Percentiles rank a stretch among this genome's conserved stretches.
phyloP scores from a whole-genome alignment of 2,113 vertebrate genomes.

The Microcebus tavaratra region DNA sequence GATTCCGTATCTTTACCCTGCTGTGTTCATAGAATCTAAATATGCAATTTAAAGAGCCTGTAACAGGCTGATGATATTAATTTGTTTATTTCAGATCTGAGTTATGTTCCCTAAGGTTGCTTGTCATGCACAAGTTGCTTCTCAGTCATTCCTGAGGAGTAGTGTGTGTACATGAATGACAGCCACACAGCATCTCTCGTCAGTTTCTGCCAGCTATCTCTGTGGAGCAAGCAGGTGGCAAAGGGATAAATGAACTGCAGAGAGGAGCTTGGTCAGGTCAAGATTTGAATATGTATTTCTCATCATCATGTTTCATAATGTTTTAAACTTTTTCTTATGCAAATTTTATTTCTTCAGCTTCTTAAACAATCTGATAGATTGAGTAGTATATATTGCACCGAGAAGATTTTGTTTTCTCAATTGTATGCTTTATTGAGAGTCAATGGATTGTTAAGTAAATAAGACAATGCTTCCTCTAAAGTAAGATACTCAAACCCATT shows the following conservation, averaged over 20 bases:
- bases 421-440: background rate
- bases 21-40: background rate
- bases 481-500: background rate
- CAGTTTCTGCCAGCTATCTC: background rate
- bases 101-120: background rate
- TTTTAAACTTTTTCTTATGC: background rate
- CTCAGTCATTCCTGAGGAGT: background rate
- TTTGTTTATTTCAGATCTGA: slow-evolving; percentile 42
- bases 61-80: background rate
- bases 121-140: slow-evolving; percentile 14
- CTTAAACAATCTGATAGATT: background rate
- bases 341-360: background rate
- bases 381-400: background rate
- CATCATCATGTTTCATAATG: background rate
- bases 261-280: background rate
- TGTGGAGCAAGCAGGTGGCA: background rate
- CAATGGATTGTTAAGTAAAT: background rate
- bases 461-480: slow-evolving; percentile 10
- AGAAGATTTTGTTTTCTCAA: background rate
- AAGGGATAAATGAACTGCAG: background rate
- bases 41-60: background rate
- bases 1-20: background rate
- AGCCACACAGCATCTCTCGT: background rate
- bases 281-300: slow-evolving; percentile 17
- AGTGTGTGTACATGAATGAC: background rate